phyloP scores from a whole-genome alignment of 1,140 invertebrate genomes.

The Heliconius nattereri region DNA sequence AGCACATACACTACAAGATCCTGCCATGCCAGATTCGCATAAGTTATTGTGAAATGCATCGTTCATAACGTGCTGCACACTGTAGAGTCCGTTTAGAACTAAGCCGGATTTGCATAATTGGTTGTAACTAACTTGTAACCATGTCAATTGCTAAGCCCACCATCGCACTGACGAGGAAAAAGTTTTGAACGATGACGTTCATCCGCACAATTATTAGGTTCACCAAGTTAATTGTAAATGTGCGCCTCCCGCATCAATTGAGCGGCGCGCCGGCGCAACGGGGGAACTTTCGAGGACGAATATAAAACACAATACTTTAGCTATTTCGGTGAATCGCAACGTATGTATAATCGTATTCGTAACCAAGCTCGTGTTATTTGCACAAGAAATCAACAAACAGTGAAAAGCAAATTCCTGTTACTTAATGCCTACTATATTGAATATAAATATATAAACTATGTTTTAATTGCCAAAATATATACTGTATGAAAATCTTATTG shows the following conservation, averaged over 20 bases:
- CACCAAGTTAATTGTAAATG: constrained; percentile 72
- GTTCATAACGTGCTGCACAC: constrained; percentile 63
- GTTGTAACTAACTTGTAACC: constrained; percentile 34
- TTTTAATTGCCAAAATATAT: not conserved
- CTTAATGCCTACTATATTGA: not conserved
- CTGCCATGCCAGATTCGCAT: constrained; percentile 65
- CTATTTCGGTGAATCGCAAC: constrained; percentile 72
- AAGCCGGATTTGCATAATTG: constrained; percentile 74
- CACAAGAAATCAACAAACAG: not conserved
- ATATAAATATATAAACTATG: not conserved
- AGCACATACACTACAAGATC: constrained; percentile 50
- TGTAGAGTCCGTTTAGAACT: constrained; percentile 66
- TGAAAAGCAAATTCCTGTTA: not conserved
- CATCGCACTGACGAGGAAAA: constrained; percentile 51
- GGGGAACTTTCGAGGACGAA: constrained; percentile 72
- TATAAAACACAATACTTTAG: constrained; percentile 63
- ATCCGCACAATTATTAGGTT: constrained; percentile 64
- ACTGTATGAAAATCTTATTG: not conserved
- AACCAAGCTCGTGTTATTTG: not conserved
- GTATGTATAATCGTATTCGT: constrained; percentile 29
- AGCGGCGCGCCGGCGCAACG: constrained; percentile 60
- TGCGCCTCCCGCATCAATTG: constrained; percentile 77
- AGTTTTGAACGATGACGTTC: constrained; percentile 57
- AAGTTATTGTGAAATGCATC: constrained; percentile 66
- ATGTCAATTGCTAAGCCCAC: constrained; percentile 67